Conservation (phyloP, 2,888 invertebrate species). For the Hylaea fasciaria region DNA sequence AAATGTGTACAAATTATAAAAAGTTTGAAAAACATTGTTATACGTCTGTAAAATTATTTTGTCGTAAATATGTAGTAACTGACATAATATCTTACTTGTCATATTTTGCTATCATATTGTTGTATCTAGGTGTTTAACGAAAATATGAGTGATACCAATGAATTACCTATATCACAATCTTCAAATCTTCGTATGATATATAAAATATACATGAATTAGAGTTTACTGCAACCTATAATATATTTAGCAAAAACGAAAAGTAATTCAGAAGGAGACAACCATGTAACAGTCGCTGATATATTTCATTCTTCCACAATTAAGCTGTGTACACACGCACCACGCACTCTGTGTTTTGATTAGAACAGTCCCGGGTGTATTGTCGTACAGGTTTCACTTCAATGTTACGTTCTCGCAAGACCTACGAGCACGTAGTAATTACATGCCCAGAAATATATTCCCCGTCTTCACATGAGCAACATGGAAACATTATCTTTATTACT, state of each 20-base stretch:
- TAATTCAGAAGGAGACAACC: too few relatives aligned
- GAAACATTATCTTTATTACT: neutral
- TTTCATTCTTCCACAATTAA: neutral
- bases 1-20: neutral
- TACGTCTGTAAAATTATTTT: neutral
- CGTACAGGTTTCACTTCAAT: slow-evolving; percentile 8
- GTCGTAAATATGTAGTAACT: too few relatives aligned
- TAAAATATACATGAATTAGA: too few relatives aligned
- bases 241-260: too few relatives aligned
- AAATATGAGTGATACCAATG: too few relatives aligned
- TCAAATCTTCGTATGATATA: too few relatives aligned
- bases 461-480: neutral
- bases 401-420: neutral
- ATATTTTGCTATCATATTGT: too few relatives aligned
- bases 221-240: too few relatives aligned
- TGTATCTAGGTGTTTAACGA: too few relatives aligned
- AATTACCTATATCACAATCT: too few relatives aligned
- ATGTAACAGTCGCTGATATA: neutral
- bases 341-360: neutral
- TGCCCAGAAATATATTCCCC: neutral
- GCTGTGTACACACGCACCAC: neutral
- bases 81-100: too few relatives aligned
- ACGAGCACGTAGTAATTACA: slow-evolving; percentile 4
- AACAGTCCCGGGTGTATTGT: slow-evolving; percentile 7
- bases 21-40: neutral